Base-by-base conservation (phyloP, 2,888 invertebrate species). In the Drosophila ustulata region DNA sequence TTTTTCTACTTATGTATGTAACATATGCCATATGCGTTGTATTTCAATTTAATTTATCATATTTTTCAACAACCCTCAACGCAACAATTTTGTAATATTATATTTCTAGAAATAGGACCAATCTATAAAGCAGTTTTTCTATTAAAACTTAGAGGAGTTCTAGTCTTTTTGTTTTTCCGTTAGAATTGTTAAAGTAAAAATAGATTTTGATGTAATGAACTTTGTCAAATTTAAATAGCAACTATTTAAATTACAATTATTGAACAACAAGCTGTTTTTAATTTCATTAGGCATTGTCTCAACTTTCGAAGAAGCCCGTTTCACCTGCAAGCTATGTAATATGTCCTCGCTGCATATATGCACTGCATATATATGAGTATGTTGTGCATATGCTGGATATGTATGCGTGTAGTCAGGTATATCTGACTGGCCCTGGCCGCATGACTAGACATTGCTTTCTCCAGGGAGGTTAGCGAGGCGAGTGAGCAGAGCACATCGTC, bases 391-490 rank as follows among this genome's bases (percentile, higher is more conserved):
- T 18, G 18, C 18, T 18, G 18, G 18, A 18, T 18, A 26, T 39
- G n/a, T 39, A 41, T 37, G 45, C 1, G 7, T 11, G n/a, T 18
- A 23, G 25, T 5, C 8, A 62, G 39, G 18, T 28, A 28, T 70
- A 50, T 51, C 61, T 73, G 57, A 58, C 49, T 49, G 56, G 45
- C 50, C 50, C 68, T 65, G 78, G 59, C 34, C 69, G 79, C 84
- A 68, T 74, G 87, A 87, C 76, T 84, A 87, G 82, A 82, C 87
- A 76, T 69, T 76, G 66, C 56, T 47, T 57, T 68, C 71, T 84
- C 82, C 53, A 49, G 82, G 71, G 61, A 68, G 77, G 67, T 26
- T 8, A 30, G 65, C 58, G 64, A 62, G 59, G 53, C 49, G 51
- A 66, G 51, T 28, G 50, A 51, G 62, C 46, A 8, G 55, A 55